These are phyloP conservation scores for Cydia pomonella DNA, from an alignment of 1,140 invertebrate genomes.

Conservation along the genomic window DNA sequence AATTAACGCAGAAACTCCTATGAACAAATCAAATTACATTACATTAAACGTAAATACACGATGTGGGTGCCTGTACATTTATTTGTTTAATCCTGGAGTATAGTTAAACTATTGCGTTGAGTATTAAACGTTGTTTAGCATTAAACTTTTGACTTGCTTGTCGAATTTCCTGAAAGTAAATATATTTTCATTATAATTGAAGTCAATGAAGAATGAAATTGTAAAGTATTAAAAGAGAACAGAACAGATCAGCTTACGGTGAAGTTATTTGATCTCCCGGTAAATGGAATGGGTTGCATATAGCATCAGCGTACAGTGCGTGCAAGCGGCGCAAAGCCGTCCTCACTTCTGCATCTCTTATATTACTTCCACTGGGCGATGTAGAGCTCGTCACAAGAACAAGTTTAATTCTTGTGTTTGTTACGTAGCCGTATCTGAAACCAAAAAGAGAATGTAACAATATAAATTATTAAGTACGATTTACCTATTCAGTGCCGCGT, in stretches of 20 bases:
- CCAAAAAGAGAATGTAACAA: slow-evolving; percentile 28
- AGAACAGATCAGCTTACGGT: slow-evolving; percentile 82
- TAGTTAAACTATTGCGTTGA: neutral
- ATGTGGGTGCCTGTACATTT: no score
- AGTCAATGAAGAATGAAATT: no score
- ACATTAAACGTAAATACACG: slow-evolving; percentile 19
- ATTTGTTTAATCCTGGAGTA: no score
- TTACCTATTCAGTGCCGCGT: neutral
- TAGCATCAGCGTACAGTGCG: slow-evolving; percentile 93
- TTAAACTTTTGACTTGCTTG: slow-evolving; percentile 83
- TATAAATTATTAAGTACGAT: neutral
- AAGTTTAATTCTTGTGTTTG: slow-evolving; percentile 98
- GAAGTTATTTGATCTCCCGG: slow-evolving; percentile 92
- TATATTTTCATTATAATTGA: slow-evolving; percentile 39
- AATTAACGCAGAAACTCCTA: neutral
- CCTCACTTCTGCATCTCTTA: slow-evolving; percentile 97
- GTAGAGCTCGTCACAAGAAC: slow-evolving; percentile 96
- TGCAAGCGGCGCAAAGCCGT: slow-evolving; percentile 96
- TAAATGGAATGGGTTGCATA: slow-evolving; percentile 97
- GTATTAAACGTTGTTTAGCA: slow-evolving; percentile 77
- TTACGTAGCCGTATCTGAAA: slow-evolving; percentile 96
- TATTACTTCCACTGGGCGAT: slow-evolving; percentile 91
- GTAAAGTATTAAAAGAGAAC: slow-evolving; percentile 12
- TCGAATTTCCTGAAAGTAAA: slow-evolving; percentile 83
- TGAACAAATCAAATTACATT: slow-evolving; percentile 19